Conservation (phyloP, 2,888 invertebrate genomes). For the Conistra vaccinii region DNA sequence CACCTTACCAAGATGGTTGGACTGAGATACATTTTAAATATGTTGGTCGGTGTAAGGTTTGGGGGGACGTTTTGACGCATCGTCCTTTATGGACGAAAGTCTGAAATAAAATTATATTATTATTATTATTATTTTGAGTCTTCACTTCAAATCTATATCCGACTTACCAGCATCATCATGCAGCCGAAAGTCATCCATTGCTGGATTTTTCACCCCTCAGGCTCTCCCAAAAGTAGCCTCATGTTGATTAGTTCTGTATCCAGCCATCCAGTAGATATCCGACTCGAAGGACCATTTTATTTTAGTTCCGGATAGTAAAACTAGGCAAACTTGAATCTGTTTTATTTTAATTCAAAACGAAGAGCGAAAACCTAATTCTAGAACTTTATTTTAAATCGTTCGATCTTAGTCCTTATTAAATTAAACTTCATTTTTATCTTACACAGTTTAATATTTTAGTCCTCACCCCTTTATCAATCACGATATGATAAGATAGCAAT, state of each 20-base stretch:
- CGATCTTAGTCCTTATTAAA: background rate
- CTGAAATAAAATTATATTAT: too few species aligned
- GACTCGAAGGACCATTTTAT: background rate
- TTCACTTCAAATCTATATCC: background rate
- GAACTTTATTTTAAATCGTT: background rate
- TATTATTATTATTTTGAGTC: too few species aligned
- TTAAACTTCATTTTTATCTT: background rate
- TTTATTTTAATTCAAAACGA: background rate
- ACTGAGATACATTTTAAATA: too few species aligned
- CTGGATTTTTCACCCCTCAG: background rate
- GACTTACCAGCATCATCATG: background rate
- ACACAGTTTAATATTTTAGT: background rate
- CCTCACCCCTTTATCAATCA: conserved; percentile 31
- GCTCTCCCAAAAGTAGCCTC: background rate
- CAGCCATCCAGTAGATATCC: background rate
- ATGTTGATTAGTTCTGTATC: background rate
- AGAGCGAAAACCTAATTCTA: background rate
- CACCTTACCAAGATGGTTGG: too few species aligned
- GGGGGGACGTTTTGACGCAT: too few species aligned
- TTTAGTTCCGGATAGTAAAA: background rate
- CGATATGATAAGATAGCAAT: conserved; percentile 14
- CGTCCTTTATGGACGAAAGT: too few species aligned
- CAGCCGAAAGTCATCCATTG: background rate
- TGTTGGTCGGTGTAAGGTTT: too few species aligned
- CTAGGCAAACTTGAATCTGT: too few species aligned